Conservation (phyloP, 2,888 invertebrate species). For the Diaprepes abbreviatus region DNA sequence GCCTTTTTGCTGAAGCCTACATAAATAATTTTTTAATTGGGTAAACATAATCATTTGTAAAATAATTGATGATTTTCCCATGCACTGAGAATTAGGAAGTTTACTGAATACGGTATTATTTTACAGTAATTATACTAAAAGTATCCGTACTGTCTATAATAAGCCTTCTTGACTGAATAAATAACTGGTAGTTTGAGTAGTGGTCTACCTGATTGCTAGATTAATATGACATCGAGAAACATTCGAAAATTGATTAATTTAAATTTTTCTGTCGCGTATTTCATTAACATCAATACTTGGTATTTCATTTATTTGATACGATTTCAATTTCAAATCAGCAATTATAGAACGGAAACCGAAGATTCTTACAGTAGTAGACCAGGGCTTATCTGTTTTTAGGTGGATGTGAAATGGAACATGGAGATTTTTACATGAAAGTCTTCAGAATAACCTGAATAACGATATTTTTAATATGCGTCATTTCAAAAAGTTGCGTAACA, state of each 20-base stretch:
- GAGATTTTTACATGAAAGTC: too few species aligned
- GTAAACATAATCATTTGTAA: not conserved
- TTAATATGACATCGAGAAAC: constrained; percentile 1
- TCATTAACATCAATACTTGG: too few species aligned
- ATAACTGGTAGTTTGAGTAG: not conserved
- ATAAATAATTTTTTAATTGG: constrained; percentile 4
- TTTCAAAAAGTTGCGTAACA: too few species aligned
- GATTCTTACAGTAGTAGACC: too few species aligned
- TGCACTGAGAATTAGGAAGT: constrained; percentile 31
- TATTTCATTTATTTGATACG: too few species aligned
- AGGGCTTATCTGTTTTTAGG: too few species aligned
- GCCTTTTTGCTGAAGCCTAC: not conserved
- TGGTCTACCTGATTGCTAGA: constrained; percentile 6
- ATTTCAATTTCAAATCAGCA: too few species aligned
- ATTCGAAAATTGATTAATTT: not conserved
- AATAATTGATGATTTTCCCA: constrained; percentile 14
- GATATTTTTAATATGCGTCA: too few species aligned
- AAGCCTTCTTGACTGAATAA: not conserved
- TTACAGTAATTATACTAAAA: constrained; percentile 30
- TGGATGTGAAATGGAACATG: too few species aligned
- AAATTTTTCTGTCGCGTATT: not conserved
- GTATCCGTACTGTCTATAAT: not conserved
- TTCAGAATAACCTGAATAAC: too few species aligned
- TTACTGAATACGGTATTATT: constrained; percentile 37
- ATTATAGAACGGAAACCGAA: too few species aligned